Conservation (phyloP, 2,113 vertebrate species). For the Sminthopsis crassicaudata region DNA sequence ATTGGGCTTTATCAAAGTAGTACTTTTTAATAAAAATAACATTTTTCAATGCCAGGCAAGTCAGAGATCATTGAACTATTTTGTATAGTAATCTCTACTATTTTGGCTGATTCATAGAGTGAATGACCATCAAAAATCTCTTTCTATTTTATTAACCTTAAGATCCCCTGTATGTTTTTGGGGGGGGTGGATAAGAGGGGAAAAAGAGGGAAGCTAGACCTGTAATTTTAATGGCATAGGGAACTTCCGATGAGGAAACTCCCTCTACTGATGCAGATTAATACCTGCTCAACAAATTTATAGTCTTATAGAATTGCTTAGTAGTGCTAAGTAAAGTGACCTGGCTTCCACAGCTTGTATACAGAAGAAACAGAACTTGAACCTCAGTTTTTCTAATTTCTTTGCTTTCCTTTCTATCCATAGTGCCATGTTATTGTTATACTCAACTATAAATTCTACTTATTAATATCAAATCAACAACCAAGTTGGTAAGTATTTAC, state of each 20-base stretch:
- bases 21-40: not conserved
- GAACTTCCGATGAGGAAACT: not conserved
- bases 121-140: not conserved
- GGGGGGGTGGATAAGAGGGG: too few relatives aligned
- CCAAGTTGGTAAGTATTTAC: not conserved
- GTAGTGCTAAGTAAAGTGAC: not conserved
- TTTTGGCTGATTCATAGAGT: not conserved
- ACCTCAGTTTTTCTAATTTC: not conserved
- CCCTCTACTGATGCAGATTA: not conserved
- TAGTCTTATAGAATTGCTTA: not conserved
- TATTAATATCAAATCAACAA: not conserved
- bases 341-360: not conserved
- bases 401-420: not conserved
- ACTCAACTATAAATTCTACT: not conserved
- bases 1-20: not conserved
- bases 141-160: not conserved
- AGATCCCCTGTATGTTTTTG: not conserved
- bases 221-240: not conserved
- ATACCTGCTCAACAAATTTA: not conserved
- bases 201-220: not conserved
- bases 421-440: not conserved
- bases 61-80: not conserved
- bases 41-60: not conserved
- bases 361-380: not conserved
- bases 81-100: not conserved